Evolutionary conservation across 1,140 invertebrate genomes (phyloP).

Genomic region (Nixonia krombeini): DNA sequence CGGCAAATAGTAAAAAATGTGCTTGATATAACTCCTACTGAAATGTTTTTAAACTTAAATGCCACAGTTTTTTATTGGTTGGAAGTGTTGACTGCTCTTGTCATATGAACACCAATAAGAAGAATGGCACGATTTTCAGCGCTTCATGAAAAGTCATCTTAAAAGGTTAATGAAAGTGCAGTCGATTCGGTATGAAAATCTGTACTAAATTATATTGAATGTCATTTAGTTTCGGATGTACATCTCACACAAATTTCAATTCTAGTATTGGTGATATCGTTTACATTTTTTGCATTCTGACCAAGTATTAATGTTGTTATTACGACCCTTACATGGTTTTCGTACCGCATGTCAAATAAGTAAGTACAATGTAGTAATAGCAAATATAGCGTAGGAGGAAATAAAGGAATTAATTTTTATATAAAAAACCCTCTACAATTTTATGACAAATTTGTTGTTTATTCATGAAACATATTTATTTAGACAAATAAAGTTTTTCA

Average conservation of each 20-base stretch:
- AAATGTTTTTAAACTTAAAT: too few species aligned
- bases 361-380: constrained; percentile 15
- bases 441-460: not conserved
- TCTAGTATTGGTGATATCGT: constrained; percentile 18
- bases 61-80: too few species aligned
- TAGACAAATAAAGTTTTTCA: not conserved
- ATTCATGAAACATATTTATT: not conserved
- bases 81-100: not conserved
- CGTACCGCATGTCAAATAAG: constrained; percentile 21
- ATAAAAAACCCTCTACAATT: not conserved
- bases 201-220: constrained; percentile 29
- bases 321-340: constrained; percentile 12
- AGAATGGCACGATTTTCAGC: constrained; percentile 11
- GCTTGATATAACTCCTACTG: too few species aligned
- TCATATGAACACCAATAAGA: constrained; percentile 22
- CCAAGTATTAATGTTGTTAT: constrained; percentile 1
- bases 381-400: constrained; percentile 8
- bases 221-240: constrained; percentile 35
- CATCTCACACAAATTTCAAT: not conserved
- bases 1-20: too few species aligned
- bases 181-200: constrained; percentile 34
- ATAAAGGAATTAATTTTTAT: constrained; percentile 4
- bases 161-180: constrained; percentile 40
- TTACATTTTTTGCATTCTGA: constrained; percentile 7
- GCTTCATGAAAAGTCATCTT: constrained; percentile 30